phyloP scores from a whole-genome alignment of 2,113 vertebrate species.

The Serilophus lunatus region DNA sequence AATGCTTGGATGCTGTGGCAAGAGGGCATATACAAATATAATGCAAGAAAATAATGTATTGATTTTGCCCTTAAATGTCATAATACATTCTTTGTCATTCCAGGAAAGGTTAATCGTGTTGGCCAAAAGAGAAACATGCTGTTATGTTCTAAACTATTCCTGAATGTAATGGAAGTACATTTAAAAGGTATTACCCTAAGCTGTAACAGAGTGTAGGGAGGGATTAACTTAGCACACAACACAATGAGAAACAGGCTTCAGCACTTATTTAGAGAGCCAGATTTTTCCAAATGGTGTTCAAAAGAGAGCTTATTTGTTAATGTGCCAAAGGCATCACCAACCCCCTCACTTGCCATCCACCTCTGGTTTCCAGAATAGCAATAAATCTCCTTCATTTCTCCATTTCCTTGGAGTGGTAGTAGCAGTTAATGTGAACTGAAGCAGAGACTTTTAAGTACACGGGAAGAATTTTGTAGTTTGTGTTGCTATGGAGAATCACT shows the following conservation, averaged over 20 bases:
- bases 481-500: rapidly evolving
- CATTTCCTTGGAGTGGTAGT: background rate
- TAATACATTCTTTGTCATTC: background rate
- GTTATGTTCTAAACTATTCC: conserved; percentile 7
- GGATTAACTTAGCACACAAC: background rate
- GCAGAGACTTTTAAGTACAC: background rate
- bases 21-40: background rate
- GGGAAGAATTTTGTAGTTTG: background rate
- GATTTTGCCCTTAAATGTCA: conserved; percentile 28
- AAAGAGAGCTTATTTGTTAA: conserved; percentile 1
- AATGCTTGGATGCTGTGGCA: background rate
- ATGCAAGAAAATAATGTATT: conserved; percentile 39
- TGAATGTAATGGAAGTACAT: conserved; percentile 26
- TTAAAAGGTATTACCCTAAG: conserved; percentile 23
- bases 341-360: background rate
- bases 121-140: conserved; percentile 22
- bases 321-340: background rate
- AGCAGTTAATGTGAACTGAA: background rate
- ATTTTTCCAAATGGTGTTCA: background rate
- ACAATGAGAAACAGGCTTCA: background rate
- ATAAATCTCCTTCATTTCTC: background rate
- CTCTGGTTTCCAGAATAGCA: background rate
- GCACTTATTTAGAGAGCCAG: background rate
- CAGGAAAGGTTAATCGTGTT: background rate
- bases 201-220: background rate